Conservation (phyloP, 2,888 invertebrate species). For the Seira ritae region DNA sequence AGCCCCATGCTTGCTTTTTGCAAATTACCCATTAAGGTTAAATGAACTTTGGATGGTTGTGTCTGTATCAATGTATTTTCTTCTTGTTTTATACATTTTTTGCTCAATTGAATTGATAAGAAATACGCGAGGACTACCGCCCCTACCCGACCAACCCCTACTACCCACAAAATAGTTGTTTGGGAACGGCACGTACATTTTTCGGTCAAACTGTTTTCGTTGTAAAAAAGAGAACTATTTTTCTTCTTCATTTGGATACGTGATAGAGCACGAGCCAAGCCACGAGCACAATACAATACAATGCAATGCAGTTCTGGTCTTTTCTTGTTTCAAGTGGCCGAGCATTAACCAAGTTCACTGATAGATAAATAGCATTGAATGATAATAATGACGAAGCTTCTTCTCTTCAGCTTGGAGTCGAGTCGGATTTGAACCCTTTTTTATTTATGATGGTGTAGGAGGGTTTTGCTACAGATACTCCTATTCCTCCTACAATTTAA, state of each 20-base stretch:
- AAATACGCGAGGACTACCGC: not conserved
- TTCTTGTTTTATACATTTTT: not conserved
- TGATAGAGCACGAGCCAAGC: not conserved
- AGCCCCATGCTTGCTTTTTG: too few species aligned
- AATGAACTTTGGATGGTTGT: not conserved
- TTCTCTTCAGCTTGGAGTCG: not conserved
- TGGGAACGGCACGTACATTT: constrained; percentile 7
- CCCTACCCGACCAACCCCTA: not conserved
- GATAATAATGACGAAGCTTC: constrained; percentile 1
- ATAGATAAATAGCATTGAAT: not conserved
- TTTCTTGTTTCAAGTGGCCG: not conserved
- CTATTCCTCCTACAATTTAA: constrained; percentile 7
- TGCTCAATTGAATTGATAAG: constrained; percentile 11
- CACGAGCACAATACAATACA: not conserved
- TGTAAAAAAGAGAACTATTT: not conserved
- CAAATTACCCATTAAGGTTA: not conserved
- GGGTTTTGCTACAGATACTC: not conserved
- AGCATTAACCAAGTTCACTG: not conserved
- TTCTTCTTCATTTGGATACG: not conserved
- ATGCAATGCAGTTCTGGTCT: not conserved
- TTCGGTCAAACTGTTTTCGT: constrained; percentile 15
- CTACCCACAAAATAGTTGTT: not conserved
- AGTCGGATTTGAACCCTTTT: not conserved
- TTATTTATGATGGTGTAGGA: not conserved
- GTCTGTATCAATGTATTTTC: not conserved